Evolutionary conservation across 30 jellyfish, hydroid and myxozoan genomes (phyloP).

Genomic region (Turritopsis dohrnii): DNA sequence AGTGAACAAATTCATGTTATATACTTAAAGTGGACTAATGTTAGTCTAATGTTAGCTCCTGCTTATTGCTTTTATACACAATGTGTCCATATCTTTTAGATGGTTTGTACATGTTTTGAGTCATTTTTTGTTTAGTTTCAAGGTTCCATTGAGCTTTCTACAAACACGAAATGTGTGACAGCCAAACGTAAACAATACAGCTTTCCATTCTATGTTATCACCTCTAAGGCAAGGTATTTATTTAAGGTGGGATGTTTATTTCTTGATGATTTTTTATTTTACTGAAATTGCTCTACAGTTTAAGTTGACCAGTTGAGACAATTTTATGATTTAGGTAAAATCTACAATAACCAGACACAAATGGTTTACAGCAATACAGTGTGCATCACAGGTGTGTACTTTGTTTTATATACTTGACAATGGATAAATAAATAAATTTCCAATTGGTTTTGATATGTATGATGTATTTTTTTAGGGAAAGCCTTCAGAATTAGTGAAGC

Average conservation of each 20-base stretch:
- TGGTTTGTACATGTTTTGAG: not conserved
- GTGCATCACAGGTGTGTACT: not conserved
- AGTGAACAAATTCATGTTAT: too few species aligned
- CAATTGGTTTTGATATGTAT: too few species aligned
- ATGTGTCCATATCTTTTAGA: too few species aligned
- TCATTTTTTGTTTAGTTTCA: slow-evolving; percentile 39
- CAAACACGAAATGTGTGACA: slow-evolving; percentile 48
- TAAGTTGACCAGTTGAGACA: not conserved
- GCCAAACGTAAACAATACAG: slow-evolving; percentile 63
- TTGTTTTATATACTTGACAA: too few species aligned
- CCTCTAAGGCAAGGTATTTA: slow-evolving; percentile 53
- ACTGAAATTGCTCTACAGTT: not conserved
- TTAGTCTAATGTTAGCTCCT: too few species aligned
- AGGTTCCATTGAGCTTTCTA: slow-evolving; percentile 56
- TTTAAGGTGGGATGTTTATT: slow-evolving; percentile 42
- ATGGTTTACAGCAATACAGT: not conserved
- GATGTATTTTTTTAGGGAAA: not conserved
- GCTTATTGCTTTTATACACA: too few species aligned
- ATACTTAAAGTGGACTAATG: too few species aligned
- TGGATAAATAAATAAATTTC: too few species aligned
- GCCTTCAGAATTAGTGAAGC: not conserved
- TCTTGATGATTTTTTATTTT: not conserved
- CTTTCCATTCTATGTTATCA: slow-evolving; percentile 51
- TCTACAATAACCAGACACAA: not conserved
- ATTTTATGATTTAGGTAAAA: not conserved